phyloP scores from a whole-genome alignment of 2,888 invertebrate genomes.

The Seladonia tumulorum region DNA sequence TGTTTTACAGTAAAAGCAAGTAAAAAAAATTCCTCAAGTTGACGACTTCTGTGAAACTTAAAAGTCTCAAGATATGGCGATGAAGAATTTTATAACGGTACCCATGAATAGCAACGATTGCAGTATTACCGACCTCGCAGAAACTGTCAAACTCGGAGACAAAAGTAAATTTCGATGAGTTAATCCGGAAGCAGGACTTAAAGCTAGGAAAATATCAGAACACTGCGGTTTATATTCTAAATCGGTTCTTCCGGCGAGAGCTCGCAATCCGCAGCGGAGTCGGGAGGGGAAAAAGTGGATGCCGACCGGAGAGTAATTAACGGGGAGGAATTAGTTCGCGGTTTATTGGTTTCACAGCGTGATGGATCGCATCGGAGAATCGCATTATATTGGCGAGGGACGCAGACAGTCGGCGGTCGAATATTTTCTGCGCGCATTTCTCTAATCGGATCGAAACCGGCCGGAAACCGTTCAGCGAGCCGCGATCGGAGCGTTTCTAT shows the following conservation, averaged over 20 bases:
- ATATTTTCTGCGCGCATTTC: conserved; percentile 41
- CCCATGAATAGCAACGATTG: too few relatives aligned
- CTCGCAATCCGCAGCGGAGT: neutral
- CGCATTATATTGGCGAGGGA: conserved; percentile 46
- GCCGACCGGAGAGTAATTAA: conserved; percentile 47
- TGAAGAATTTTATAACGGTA: too few relatives aligned
- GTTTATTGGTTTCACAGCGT: conserved; percentile 54
- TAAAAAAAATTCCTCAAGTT: too few relatives aligned
- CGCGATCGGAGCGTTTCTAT: conserved; percentile 15
- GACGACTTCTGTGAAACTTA: too few relatives aligned
- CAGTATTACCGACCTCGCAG: too few relatives aligned
- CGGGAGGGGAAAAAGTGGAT: neutral
- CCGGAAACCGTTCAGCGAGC: conserved; percentile 24
- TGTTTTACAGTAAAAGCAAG: too few relatives aligned
- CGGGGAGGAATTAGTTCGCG: conserved; percentile 48
- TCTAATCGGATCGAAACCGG: conserved; percentile 47
- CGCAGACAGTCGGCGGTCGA: conserved; percentile 2
- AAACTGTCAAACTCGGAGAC: too few relatives aligned
- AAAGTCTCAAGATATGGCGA: too few relatives aligned
- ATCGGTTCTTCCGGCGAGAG: neutral
- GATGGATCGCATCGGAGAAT: conserved; percentile 42
- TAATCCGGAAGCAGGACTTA: neutral
- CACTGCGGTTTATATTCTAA: neutral
- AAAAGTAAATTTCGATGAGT: neutral
- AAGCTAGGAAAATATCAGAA: neutral